phyloP scores from a whole-genome alignment of 92 coral and sea anemone species.

The Phenganax subtilis region DNA sequence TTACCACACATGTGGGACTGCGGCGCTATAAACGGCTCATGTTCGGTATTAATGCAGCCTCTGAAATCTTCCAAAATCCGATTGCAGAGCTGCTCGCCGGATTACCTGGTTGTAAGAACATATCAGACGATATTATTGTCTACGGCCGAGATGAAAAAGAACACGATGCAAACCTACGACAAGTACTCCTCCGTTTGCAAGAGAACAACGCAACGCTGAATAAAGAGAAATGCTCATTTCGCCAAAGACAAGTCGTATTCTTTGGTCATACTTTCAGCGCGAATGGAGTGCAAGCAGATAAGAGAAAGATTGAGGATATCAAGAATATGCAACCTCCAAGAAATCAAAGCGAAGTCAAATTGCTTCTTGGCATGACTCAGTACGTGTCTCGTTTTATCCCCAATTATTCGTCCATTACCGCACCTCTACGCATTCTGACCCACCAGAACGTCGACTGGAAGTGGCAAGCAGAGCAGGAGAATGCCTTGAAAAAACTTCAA shows the following conservation, averaged over 20 bases:
- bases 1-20: too few relatives aligned
- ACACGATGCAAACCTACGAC: not conserved
- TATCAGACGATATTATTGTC: not conserved
- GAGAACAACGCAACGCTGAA: not conserved
- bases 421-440: too few relatives aligned
- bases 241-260: not conserved
- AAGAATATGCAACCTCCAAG: not conserved
- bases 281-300: not conserved
- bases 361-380: conserved; percentile 34
- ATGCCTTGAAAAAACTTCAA: conserved; percentile 7
- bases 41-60: too few relatives aligned
- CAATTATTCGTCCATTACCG: not conserved
- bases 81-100: too few relatives aligned
- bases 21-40: too few relatives aligned
- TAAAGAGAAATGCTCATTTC: not conserved
- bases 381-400: conserved; percentile 33
- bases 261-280: not conserved
- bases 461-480: conserved; percentile 37
- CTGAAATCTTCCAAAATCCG: too few relatives aligned
- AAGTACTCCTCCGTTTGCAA: not conserved
- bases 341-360: not conserved
- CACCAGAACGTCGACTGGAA: conserved; percentile 36
- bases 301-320: not conserved
- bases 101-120: too few relatives aligned
- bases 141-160: not conserved